A percentile compares a stretch with the other conserved stretches of the same genome.
Conservation (phyloP, 1,140 invertebrate species). For the Stegodyphus dumicola region DNA sequence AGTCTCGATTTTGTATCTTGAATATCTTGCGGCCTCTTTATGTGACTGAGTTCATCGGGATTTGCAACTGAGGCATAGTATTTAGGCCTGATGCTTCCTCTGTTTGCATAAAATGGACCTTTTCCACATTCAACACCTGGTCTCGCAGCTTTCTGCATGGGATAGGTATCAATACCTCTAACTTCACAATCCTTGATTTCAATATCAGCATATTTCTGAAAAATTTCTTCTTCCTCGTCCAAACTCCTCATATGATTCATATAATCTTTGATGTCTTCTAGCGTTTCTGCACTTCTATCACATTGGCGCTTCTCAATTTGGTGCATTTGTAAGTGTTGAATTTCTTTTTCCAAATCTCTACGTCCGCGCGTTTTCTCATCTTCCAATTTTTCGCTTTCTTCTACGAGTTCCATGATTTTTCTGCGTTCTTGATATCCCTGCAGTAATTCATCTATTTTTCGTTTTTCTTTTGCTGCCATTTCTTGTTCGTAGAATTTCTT, state of each 20-base stretch:
- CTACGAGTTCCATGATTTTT: neutral
- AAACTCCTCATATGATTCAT: constrained; percentile 43
- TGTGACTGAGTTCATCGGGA: constrained; percentile 8
- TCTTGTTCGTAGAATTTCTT: constrained; percentile 26
- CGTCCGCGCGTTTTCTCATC: neutral
- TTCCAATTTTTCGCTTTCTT: constrained; percentile 1
- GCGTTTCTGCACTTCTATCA: neutral
- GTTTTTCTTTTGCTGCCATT: neutral
- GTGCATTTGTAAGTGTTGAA: constrained; percentile 40
- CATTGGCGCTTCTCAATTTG: constrained; percentile 9
- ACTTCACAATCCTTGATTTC: constrained; percentile 35
- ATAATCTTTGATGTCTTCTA: constrained; percentile 20
- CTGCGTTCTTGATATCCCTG: neutral
- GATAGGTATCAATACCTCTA: constrained; percentile 21
- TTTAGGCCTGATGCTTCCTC: constrained; percentile 34
- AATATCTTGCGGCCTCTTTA: neutral
- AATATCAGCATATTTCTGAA: constrained; percentile 48
- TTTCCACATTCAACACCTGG: constrained; percentile 42
- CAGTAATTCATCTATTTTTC: neutral
- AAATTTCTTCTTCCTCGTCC: constrained; percentile 46
- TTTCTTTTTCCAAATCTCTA: constrained; percentile 12
- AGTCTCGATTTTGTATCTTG: constrained; percentile 36
- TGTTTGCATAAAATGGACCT: constrained; percentile 20
- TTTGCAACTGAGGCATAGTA: constrained; percentile 16
- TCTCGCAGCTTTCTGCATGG: constrained; percentile 29